Evolutionary conservation across 2,888 invertebrate genomes (phyloP), one percentile per base, ranked within the genome.

Genomic region (Rhogogaster chlorosoma): DNA sequence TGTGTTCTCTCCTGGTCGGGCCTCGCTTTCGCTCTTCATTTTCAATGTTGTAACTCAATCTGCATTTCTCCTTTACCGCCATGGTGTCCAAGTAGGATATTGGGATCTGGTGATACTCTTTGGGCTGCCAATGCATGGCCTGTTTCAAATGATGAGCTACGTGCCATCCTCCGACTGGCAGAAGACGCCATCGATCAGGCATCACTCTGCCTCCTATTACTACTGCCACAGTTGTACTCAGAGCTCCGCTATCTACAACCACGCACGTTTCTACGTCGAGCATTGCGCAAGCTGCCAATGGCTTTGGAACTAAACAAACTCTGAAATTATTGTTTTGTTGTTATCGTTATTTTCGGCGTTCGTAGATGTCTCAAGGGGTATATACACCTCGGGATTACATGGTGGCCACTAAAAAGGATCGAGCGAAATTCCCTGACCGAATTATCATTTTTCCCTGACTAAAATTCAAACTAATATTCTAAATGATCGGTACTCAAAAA

Each of bases 121-220:
- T 93, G 53, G 91, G 92, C 84, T 93, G 92, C 93, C 93, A 92
- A 84, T 92, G 90, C 89, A 94, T 91, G 6, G 94, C 93, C 85
- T 93, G 91, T 83, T 94, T 93, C 36, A 94, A 88, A 84, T 93
- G 91, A 86, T 93, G 93, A 84, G 94, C 93, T 4, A 94, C 93
- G 85, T 93, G 93, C 93, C 93, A 93, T 36, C 94, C 94, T 61
- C 94, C 94, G n/a, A 94, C 92, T 36, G 93, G 93, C 86, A 93
- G 88, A 36, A 92, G 88, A 87, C 89, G 90, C 92, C 93, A 93
- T 9, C 93, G 91, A 78, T 92, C 90, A 2, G 92, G 92, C 85
- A 93, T 91, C 10, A 93, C 93, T 73, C 92, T 88, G n/a, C 94
- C 93, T 42, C 93, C 92, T 57, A 94, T 91, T 12, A 94, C 92